Evolutionary conservation across 2,797 vertebrate species (phyloP).

Genomic region (Falco columbarius): DNA sequence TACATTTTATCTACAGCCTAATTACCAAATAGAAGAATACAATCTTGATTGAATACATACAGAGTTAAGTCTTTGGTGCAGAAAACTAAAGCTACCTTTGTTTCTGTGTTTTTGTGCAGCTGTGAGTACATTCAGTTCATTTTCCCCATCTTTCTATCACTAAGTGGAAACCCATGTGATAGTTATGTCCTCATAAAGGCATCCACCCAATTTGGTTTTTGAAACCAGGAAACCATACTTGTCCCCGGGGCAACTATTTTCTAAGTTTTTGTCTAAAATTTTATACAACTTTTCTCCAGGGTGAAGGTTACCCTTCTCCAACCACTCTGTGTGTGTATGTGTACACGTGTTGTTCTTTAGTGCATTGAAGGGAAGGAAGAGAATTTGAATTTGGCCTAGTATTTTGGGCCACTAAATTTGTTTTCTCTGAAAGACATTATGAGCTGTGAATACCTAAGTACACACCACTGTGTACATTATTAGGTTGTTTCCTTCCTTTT

Average conservation of each 20-base stretch:
- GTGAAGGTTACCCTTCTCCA: not conserved
- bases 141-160: not conserved
- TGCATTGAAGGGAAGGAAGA: not conserved
- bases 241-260: not conserved
- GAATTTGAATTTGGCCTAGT: not conserved
- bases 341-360: not conserved
- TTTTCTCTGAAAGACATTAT: not conserved
- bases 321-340: not conserved
- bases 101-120: constrained; percentile 17
- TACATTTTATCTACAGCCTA: not conserved
- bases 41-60: constrained; percentile 35
- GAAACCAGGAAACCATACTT: not conserved
- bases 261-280: not conserved
- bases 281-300: not conserved
- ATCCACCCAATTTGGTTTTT: not conserved
- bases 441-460: not conserved
- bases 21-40: constrained; percentile 21
- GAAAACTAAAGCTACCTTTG: constrained; percentile 42
- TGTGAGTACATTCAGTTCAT: constrained; percentile 10
- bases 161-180: not conserved
- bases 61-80: not conserved
- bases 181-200: not conserved
- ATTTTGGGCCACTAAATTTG: not conserved
- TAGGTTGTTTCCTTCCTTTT: not conserved
- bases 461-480: not conserved